Conservation (phyloP, 2,888 invertebrate genomes). For the Eretmocerus hayati region DNA sequence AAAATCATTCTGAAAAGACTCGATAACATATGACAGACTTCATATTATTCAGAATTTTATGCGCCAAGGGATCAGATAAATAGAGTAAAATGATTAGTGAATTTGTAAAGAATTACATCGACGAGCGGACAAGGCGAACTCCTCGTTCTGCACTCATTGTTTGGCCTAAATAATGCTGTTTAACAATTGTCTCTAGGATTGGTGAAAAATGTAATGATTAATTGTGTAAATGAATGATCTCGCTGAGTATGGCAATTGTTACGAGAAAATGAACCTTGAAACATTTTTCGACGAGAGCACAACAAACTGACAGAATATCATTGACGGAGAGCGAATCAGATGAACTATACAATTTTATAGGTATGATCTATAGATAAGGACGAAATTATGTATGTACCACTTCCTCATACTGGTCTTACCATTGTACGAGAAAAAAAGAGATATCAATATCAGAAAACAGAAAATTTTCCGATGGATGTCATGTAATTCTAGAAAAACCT, state of each 20-base stretch:
- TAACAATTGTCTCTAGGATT: slow-evolving; percentile 22
- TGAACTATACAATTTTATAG: background rate
- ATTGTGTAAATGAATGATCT: slow-evolving; percentile 17
- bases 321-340: background rate
- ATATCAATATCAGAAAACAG: background rate
- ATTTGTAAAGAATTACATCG: slow-evolving; percentile 11
- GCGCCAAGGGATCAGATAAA: too few relatives aligned
- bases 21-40: background rate
- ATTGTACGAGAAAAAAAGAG: background rate
- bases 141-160: slow-evolving; percentile 13
- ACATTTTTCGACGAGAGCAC: slow-evolving; percentile 3
- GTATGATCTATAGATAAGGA: background rate
- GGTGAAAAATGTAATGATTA: slow-evolving; percentile 17
- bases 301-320: slow-evolving; percentile 3
- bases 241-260: slow-evolving; percentile 23
- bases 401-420: slow-evolving; percentile 1
- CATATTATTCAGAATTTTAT: background rate
- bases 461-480: too few relatives aligned
- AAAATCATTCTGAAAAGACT: too few relatives aligned
- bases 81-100: background rate
- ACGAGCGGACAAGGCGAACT: slow-evolving; percentile 11
- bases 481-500: background rate
- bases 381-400: background rate
- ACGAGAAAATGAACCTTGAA: slow-evolving; percentile 15
- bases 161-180: slow-evolving; percentile 27